phyloP scores from a whole-genome alignment of 2,113 vertebrate genomes.

The Salvelinus alpinus region DNA sequence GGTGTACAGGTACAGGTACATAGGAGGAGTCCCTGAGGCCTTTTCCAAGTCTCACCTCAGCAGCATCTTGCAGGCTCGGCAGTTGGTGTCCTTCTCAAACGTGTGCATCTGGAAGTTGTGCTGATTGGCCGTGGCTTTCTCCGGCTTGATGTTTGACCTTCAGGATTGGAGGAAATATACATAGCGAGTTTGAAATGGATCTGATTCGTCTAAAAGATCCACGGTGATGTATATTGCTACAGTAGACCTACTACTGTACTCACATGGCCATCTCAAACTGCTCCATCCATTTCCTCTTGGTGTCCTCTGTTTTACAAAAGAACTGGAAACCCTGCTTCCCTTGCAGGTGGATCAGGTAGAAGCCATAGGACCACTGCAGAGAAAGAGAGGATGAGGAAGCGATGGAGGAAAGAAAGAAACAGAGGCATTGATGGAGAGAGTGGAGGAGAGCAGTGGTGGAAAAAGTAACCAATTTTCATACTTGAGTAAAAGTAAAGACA shows the following conservation, averaged over 20 bases:
- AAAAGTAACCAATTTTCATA: no score
- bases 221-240: neutral
- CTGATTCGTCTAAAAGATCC: neutral
- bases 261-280: conserved; percentile 99
- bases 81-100: conserved; percentile 93
- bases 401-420: no score
- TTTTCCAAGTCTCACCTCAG: conserved; percentile 76
- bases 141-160: conserved; percentile 97
- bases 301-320: conserved; percentile 98
- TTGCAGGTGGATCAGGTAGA: conserved; percentile 95
- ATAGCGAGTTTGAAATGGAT: neutral
- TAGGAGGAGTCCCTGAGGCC: no score
- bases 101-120: conserved; percentile 99
- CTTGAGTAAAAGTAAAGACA: no score
- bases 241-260: neutral
- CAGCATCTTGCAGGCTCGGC: conserved; percentile 94
- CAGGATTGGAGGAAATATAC: neutral
- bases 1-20: no score
- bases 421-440: no score
- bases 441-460: no score
- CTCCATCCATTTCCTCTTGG: conserved; percentile 99
- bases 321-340: conserved; percentile 98
- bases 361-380: conserved; percentile 94
- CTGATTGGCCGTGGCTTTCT: conserved; percentile 93
- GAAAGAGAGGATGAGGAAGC: neutral